Base-by-base conservation (phyloP, 37 sponge, comb jelly and placozoan species). In the Geodia barretti region DNA sequence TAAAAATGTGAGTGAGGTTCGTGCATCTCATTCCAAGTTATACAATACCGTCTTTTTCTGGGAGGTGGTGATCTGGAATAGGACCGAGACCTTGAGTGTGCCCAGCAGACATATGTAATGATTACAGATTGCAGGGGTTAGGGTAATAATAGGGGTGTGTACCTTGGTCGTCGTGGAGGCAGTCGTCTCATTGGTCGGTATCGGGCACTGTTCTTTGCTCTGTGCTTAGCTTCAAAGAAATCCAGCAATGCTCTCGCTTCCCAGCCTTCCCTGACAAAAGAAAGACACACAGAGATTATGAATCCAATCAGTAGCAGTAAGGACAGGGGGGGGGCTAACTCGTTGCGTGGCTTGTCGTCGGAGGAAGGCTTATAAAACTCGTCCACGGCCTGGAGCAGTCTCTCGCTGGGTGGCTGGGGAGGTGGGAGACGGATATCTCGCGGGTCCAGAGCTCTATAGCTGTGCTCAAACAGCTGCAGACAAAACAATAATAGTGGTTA, bases 221-320 rank as follows among this genome's bases (percentile, higher is more conserved):
- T 80, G 70, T 68, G 29, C 71, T 96, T 96, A 30, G 86, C 77
- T 20, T 93, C 89, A 73, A 73, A 96, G 79, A 92, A 97, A 14
- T 78, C 82, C 25, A 93, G 72, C 35, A 97, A 85, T 0, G 93
- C 95, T 19, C 88, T 75, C 35, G 90, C 94, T 64, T 97, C 95
- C 97, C 97, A 97, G 17, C 97, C 97, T n/a, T 95, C 96, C 60
- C 96, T 95, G 60, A 8, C 20, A 34, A 36, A n/a, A n/a, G n/a
- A n/a, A n/a, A n/a, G n/a, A n/a, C n/a, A n/a, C 20, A 19, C n/a
- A 80, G 26, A n/a, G 54, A 14, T 17, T 7, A 14, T 7, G 14
- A 14, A 14, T 7, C 7, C 11, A 14, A 14, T 7, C 11, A 47
- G 54, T 17, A 24, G 41, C 41, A 32, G 64, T 64, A 9, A 59